phyloP scores from a whole-genome alignment of 2,113 vertebrate species.

The Nycticebus coucang region DNA sequence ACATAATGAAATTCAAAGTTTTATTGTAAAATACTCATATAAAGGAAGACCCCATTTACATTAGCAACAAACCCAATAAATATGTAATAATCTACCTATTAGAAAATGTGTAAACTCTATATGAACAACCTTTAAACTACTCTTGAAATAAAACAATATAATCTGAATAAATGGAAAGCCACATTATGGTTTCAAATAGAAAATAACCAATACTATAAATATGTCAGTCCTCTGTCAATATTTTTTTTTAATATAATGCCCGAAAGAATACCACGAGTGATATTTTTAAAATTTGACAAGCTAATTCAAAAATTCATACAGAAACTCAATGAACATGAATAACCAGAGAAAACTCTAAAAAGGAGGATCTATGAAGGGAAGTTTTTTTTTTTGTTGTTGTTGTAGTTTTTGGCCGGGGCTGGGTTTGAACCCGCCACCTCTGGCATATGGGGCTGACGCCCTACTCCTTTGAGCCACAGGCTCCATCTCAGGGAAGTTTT shows the following conservation, averaged over 20 bases:
- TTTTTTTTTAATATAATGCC: not conserved
- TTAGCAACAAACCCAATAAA: not conserved
- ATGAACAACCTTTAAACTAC: not conserved
- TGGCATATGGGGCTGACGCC: too few species aligned
- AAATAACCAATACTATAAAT: not conserved
- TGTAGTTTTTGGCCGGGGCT: too few species aligned
- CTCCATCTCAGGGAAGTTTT: not conserved
- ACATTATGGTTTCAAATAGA: not conserved
- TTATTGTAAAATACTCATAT: not conserved
- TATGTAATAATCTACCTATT: not conserved
- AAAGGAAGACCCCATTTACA: not conserved
- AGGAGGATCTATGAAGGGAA: not conserved
- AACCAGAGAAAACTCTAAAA: not conserved
- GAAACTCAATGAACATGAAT: not conserved
- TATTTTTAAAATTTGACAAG: not conserved
- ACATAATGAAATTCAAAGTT: not conserved
- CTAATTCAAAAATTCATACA: not conserved
- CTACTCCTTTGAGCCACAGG: too few species aligned
- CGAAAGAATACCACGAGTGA: not conserved
- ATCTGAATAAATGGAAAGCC: not conserved
- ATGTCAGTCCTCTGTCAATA: not conserved
- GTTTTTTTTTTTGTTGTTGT: not conserved
- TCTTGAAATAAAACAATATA: not conserved
- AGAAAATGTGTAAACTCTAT: not conserved
- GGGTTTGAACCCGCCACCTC: too few species aligned